A percentile compares a stretch with the other conserved stretches of the same genome.
Evolutionary conservation across 2,113 vertebrate species (phyloP).

Genomic region (Saguinus midas): DNA sequence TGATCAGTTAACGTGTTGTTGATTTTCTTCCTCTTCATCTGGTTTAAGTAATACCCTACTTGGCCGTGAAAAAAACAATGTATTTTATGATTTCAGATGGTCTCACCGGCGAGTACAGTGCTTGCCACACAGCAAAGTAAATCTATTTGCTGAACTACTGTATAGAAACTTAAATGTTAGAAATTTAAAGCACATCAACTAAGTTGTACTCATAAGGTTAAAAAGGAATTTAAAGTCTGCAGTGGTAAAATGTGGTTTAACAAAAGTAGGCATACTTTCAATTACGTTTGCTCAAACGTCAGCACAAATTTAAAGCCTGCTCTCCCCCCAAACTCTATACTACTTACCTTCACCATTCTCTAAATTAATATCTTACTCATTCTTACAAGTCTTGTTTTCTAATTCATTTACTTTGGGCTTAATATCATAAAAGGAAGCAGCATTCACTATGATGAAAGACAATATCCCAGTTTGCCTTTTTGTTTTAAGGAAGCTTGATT

Average conservation of each 20-base stretch:
- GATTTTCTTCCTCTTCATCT: conserved; percentile 43
- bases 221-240: not conserved
- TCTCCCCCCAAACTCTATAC: not conserved
- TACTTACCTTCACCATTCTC: not conserved
- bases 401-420: conserved; percentile 53
- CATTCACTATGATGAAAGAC: conserved; percentile 66
- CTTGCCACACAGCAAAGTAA: not conserved
- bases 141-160: not conserved
- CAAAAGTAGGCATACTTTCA: not conserved
- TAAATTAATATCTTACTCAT: conserved; percentile 17
- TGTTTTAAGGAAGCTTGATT: conserved; percentile 81
- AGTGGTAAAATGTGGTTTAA: conserved; percentile 12
- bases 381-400: conserved; percentile 29
- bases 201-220: not conserved
- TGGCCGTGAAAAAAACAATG: conserved; percentile 12
- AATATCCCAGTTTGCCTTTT: conserved; percentile 73
- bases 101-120: not conserved
- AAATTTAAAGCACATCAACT: conserved; percentile 22
- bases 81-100: conserved; percentile 3
- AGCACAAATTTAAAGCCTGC: conserved; percentile 9
- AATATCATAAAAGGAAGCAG: conserved; percentile 28
- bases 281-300: conserved; percentile 33
- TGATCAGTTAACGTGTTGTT: conserved; percentile 49
- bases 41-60: conserved; percentile 5
- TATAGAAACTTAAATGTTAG: conserved; percentile 42